Evolutionary conservation across 2,113 vertebrate species (phyloP).

Genomic region (Psittacus erithacus): DNA sequence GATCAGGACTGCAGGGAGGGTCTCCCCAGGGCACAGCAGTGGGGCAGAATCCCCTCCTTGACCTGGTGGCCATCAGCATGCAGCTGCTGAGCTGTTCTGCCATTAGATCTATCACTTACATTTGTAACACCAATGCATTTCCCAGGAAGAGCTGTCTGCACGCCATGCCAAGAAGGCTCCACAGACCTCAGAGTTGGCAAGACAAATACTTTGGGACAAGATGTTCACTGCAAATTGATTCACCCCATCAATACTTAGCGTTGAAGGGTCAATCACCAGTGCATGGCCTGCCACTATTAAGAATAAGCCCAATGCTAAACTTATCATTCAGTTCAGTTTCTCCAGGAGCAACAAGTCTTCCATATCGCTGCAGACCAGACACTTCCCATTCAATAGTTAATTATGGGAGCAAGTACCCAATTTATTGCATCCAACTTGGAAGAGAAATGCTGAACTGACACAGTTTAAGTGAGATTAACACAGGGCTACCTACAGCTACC

Average conservation of each 20-base stretch:
- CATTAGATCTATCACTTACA: rapidly evolving
- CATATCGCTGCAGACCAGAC: background rate
- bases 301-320: background rate
- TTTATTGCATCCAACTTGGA: background rate
- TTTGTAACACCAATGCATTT: rapidly evolving
- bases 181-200: rapidly evolving
- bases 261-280: background rate
- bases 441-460: background rate
- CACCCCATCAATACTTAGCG: rapidly evolving
- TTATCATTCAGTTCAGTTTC: background rate
- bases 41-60: background rate
- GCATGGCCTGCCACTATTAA: background rate
- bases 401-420: background rate
- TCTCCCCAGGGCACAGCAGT: background rate
- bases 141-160: rapidly evolving
- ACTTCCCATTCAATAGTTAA: background rate
- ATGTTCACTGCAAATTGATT: background rate
- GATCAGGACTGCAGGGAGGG: background rate
- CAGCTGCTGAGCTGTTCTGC: background rate
- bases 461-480: background rate
- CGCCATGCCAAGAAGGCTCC: rapidly evolving
- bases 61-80: background rate
- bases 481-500: background rate
- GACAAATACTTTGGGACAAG: background rate
- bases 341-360: background rate